phyloP scores from a whole-genome alignment of 2,888 invertebrate genomes.

The Dynastes tityus region DNA sequence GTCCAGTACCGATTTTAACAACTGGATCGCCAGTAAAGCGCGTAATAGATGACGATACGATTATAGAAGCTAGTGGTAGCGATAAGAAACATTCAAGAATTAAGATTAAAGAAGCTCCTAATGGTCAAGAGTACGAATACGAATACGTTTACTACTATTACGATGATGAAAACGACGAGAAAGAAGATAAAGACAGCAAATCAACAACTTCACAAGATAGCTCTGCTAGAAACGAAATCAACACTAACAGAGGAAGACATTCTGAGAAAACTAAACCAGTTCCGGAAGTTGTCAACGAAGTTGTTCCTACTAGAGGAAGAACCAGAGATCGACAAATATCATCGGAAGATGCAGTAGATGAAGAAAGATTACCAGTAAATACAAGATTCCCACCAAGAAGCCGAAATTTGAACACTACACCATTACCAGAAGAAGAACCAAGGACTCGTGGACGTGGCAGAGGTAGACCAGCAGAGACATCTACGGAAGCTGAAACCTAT shows the following conservation, averaged over 20 bases:
- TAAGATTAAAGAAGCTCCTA: conserved; percentile 90
- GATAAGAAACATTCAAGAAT: conserved; percentile 82
- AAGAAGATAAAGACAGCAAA: conserved; percentile 65
- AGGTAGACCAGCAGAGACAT: conserved; percentile 66
- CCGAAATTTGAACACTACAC: conserved; percentile 74
- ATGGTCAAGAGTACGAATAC: conserved; percentile 92
- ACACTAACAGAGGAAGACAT: conserved; percentile 64
- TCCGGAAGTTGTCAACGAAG: conserved; percentile 78
- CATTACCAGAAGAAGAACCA: conserved; percentile 66
- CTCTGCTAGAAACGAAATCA: conserved; percentile 72
- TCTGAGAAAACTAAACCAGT: conserved; percentile 64
- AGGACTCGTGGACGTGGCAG: conserved; percentile 67
- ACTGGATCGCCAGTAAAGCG: conserved; percentile 67
- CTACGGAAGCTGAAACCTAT: conserved; percentile 63
- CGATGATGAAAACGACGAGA: conserved; percentile 82
- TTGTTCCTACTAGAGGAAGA: conserved; percentile 73
- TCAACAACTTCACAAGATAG: conserved; percentile 76
- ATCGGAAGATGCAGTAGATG: conserved; percentile 73
- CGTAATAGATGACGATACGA: conserved; percentile 61
- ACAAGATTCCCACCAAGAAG: conserved; percentile 89
- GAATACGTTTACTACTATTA: conserved; percentile 94
- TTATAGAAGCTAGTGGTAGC: conserved; percentile 77
- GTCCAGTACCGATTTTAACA: conserved; percentile 74
- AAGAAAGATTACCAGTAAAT: conserved; percentile 82
- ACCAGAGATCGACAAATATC: conserved; percentile 66